Evolutionary conservation across 2,113 vertebrate genomes (phyloP), one percentile per base, ranked within the genome.

Genomic region (Azemiops feae): DNA sequence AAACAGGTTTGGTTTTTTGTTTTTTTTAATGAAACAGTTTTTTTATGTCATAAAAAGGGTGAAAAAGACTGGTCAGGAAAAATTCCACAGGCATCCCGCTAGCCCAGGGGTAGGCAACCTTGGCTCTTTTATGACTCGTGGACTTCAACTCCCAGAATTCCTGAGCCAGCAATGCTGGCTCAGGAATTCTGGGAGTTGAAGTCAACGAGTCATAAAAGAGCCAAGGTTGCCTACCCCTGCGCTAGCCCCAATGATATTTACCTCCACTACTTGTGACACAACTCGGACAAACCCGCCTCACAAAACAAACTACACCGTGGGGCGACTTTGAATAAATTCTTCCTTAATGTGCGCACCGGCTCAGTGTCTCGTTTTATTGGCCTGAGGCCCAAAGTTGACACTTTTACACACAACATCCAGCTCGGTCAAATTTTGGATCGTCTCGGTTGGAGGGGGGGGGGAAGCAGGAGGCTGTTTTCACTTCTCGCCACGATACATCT

Each of bases 271-370:
- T 1, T 9, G 47, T 39, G n/a, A 39, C 69, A 74, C n/a, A 74
- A 74, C 14, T 39, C 34, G 5, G 69, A 39, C 5, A 8, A 8
- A 74, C n/a, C n/a, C 1, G n/a, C 85, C 45, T 86, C 87, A 54
- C 12, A n/a, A 88, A 88, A 88, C 53, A 20, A 50, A 34, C 23
- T 34, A 16, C 5, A 16, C 34, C 22, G 87, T 43, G 14, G 10
- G 8, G 5, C n/a, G 2, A 12, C 20, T 34, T 45, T 55, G 9
- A 60, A 87, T 23, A n/a, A 50, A 34, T 50, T 11, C 2, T 52
- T 11, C 47, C n/a, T 1, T 27, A 43, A 45, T 43, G 14, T 0
- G 1, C 0, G 0, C 6, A 4, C 1, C 1, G 10, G 10, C 4
- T 25, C 5, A 5, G 45, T 52, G 64, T 87, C 45, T 23, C 16